Conservation (phyloP, 2,113 vertebrate species). For the Coryphaenoides rupestris region DNA sequence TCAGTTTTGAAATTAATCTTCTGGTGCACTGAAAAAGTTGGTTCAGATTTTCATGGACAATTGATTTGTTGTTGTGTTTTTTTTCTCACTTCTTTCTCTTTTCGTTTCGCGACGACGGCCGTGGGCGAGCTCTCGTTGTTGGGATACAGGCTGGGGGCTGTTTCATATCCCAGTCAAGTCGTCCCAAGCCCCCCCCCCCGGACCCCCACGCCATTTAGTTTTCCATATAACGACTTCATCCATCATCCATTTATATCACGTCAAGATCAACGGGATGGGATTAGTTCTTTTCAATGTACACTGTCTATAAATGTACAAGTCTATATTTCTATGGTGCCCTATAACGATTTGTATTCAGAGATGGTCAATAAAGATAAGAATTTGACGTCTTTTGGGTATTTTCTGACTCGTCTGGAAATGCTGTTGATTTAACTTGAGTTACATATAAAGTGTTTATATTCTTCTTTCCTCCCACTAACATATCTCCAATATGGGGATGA, state of each 20-base stretch:
- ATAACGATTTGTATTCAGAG: slow-evolving; percentile 72
- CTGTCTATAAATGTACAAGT: slow-evolving; percentile 73
- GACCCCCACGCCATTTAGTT: no score
- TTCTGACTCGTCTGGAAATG: no score
- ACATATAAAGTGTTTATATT: no score
- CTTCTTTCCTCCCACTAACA: no score
- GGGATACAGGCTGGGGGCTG: slow-evolving; percentile 30
- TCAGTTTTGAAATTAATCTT: slow-evolving; percentile 51
- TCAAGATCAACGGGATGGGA: slow-evolving; percentile 62
- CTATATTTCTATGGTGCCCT: slow-evolving; percentile 77
- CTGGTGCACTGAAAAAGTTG: slow-evolving; percentile 73
- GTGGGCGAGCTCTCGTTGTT: slow-evolving; percentile 18
- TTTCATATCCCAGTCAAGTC: slow-evolving; percentile 31
- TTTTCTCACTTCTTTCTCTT: slow-evolving; percentile 1
- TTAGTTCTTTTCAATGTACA: slow-evolving; percentile 73
- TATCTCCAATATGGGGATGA: no score
- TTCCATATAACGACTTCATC: slow-evolving; percentile 28
- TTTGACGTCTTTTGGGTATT: slow-evolving; percentile 58
- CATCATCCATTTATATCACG: slow-evolving; percentile 56
- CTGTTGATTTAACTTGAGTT: no score
- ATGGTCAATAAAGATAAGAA: slow-evolving; percentile 70
- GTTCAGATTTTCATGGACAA: slow-evolving; percentile 62
- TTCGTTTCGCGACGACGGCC: slow-evolving; percentile 11
- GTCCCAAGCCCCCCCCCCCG: slow-evolving; percentile 27
- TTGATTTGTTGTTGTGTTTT: slow-evolving; percentile 55